Base-by-base conservation (phyloP, 2,888 invertebrate species). In the Halocaridina rubra region DNA sequence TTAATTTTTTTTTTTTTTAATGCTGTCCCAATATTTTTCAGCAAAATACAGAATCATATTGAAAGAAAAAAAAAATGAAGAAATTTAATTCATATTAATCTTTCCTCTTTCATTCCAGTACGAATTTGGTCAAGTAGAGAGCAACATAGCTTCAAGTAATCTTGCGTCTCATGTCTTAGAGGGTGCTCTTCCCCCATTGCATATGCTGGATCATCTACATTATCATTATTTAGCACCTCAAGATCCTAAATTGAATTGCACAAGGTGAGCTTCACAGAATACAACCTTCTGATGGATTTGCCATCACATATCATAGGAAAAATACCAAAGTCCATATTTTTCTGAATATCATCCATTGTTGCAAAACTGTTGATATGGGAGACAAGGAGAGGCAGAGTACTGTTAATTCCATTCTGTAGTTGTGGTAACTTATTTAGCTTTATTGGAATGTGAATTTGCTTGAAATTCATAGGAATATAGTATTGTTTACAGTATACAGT, bases 121-220 rank as follows among this genome's bases (percentile, higher is more conserved):
- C 72, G 82, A 84, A 61, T 84, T 78, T 84, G 77, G 69, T 19
- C 77, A 84, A 24, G 57, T 29, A 19, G 82, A 84, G 16, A 27
- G 24, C 64, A 77, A 61, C 13, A 22, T 64, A 27, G 72, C 53
- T 61, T 78, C 59, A 22, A 53, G n/a, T 72, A 53, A 61, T 22
- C 30, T 29, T 16, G 77, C 77, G 16, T 71, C 82, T 16, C 78
- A 77, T 22, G 78, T 84, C 19, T 61, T 84, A 19, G 82, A 84
- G 29, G 82, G 82, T n/a, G 82, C 82, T 13, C n/a, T 84, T 29
- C 82, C 82, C 5, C 82, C 82, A 30, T 22, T 84, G 16, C 82
- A 69, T n/a, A 33, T 33, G 16, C 72, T 84, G 1, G 82, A 84
- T 39, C 82, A 77, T 59, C 78, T 84, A 4, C 82, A 84, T 19